Conservation (phyloP, 2,113 vertebrate species). For the Indri indri region DNA sequence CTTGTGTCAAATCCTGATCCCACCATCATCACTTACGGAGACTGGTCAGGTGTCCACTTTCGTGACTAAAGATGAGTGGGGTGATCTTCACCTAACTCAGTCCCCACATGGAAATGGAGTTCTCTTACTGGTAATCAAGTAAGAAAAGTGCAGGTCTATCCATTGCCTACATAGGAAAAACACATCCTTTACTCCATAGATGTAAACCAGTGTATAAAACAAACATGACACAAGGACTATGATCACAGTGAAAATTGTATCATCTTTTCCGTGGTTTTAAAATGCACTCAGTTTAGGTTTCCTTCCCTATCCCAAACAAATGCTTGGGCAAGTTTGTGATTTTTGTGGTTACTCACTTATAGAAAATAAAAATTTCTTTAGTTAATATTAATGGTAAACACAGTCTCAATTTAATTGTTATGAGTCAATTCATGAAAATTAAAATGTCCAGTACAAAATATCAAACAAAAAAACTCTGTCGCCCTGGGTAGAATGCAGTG, state of each 20-base stretch:
- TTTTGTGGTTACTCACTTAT: neutral
- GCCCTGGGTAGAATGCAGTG: too few relatives aligned
- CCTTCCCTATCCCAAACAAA: neutral
- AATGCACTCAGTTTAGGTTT: neutral
- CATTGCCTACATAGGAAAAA: neutral
- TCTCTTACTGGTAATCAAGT: neutral
- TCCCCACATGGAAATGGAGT: neutral
- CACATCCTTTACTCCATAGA: neutral
- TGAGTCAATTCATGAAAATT: neutral
- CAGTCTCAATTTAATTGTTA: neutral
- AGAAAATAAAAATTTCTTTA: slow-evolving; percentile 27
- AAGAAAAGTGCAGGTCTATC: neutral
- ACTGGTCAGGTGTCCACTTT: neutral
- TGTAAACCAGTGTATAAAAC: neutral
- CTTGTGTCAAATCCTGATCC: neutral
- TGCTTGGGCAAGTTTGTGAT: neutral
- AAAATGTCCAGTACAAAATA: neutral
- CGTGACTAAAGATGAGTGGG: neutral
- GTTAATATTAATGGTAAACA: neutral
- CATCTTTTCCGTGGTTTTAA: neutral
- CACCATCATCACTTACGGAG: neutral
- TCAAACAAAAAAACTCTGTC: neutral
- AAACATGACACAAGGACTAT: neutral
- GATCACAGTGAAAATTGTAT: neutral
- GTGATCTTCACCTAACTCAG: neutral